Evolutionary conservation across 2,888 invertebrate genomes (phyloP), one percentile per base, ranked within the genome.

Genomic region (Spilosoma lubricipeda): DNA sequence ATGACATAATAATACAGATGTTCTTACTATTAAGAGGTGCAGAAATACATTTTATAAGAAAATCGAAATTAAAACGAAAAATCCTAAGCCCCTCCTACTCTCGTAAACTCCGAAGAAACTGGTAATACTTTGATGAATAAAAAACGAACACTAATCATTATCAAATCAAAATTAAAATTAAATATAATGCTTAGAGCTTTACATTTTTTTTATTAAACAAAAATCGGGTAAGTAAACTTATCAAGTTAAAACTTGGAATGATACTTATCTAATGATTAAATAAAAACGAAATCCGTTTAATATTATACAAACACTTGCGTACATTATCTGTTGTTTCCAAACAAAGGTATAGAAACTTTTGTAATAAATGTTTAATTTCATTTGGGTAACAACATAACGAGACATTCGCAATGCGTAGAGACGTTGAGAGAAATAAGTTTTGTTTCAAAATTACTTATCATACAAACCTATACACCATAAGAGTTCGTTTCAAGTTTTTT

Each of bases 291-390:
- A 73, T 64, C 30, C 30, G 42, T 70, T 69, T 23, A 66, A 70
- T 65, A 73, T 66, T 70, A 70, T 69, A 56, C 59, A 67, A 73
- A 72, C 67, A 69, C 42, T 76, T 72, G 72, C 76, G 79, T 79
- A 83, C 78, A 77, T 85, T 84, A 81, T 85, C 63, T 63, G 63
- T 81, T 75, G 78, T 73, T 79, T 77, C 75, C 74, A 72, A 77
- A 83, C 82, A 79, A 79, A 83, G 76, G 82, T 86, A 79, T 75
- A 67, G 72, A 77, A 89, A 90, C 85, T 90, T 89, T 87, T 75
- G 85, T 79, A 85, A 89, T 90, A 90, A 89, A 89, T 88, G 88
- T 87, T 87, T 89, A 88, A 89, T 89, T 88, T 86, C 81, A 88
- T 87, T 87, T 84, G 83, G 82, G 86, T 86, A 87, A 87, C 84